A percentile compares a stretch with the other conserved stretches of the same genome.
Evolutionary conservation across 1,140 invertebrate species (phyloP).

Genomic region (Pogonomyrmex barbatus): DNA sequence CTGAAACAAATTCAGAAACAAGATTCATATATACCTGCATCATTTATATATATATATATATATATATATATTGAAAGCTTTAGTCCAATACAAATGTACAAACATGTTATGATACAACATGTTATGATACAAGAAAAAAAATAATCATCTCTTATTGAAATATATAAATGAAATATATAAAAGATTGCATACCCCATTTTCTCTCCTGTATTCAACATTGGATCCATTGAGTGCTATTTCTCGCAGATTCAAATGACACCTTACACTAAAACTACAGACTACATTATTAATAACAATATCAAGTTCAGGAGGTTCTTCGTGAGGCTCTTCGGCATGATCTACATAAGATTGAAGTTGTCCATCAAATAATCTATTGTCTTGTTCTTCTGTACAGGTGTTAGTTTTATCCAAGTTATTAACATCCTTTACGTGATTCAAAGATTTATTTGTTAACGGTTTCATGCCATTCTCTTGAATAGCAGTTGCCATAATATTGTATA

Average conservation of each 20-base stretch:
- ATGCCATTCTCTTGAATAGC: conserved; percentile 91
- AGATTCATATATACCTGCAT: no score
- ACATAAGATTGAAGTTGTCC: conserved; percentile 75
- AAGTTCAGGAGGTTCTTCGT: conserved; percentile 90
- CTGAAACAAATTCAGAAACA: not conserved
- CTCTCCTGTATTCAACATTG: conserved; percentile 98
- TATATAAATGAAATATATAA: not conserved
- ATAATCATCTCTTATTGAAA: not conserved
- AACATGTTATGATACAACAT: not conserved
- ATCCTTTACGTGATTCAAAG: conserved; percentile 85
- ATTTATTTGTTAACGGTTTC: conserved; percentile 88
- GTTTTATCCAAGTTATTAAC: conserved; percentile 84
- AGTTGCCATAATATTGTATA: conserved; percentile 88
- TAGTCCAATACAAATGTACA: not conserved
- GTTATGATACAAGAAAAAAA: not conserved
- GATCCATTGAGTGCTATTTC: conserved; percentile 96
- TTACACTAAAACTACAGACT: conserved; percentile 98
- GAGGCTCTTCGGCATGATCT: conserved; percentile 77
- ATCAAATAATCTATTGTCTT: conserved; percentile 78
- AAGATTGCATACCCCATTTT: conserved; percentile 91
- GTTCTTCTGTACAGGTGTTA: conserved; percentile 74
- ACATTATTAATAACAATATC: conserved; percentile 99
- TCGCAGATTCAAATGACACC: conserved; percentile 98
- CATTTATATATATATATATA: no score
- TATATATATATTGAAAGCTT: not conserved